These are phyloP conservation scores for Monochamus saltuarius DNA, from an alignment of 1,140 invertebrate genomes.

Conservation along the genomic window DNA sequence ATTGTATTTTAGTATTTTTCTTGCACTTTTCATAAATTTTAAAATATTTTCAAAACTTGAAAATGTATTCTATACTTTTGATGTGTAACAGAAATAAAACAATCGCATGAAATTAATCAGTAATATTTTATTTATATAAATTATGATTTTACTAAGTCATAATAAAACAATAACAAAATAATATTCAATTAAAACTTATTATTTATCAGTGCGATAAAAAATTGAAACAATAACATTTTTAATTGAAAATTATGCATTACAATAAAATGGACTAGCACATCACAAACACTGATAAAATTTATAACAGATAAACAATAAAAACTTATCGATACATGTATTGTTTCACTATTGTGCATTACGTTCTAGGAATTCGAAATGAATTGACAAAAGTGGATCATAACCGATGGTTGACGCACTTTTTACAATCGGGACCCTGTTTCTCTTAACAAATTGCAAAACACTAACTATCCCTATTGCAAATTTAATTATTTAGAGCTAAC, in stretches of 20 bases:
- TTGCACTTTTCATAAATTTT: too few species aligned
- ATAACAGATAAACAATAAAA: conserved; percentile 12
- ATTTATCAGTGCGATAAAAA: conserved; percentile 6
- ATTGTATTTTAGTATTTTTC: too few species aligned
- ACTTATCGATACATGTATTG: conserved; percentile 2
- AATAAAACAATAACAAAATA: conserved; percentile 36
- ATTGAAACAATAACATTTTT: conserved; percentile 18
- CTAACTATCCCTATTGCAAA: neutral
- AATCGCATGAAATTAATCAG: too few species aligned
- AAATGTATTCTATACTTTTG: too few species aligned
- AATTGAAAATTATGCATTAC: conserved; percentile 25
- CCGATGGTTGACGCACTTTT: neutral
- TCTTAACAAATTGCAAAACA: neutral
- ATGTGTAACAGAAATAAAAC: too few species aligned
- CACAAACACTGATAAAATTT: conserved; percentile 31
- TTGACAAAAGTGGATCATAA: conserved; percentile 4
- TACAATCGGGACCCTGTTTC: neutral
- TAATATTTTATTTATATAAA: too few species aligned
- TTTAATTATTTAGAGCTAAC: conserved; percentile 3
- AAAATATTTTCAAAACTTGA: too few species aligned
- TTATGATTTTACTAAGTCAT: neutral
- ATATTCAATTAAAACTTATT: conserved; percentile 29
- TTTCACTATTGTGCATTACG: too few species aligned
- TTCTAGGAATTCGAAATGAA: too few species aligned
- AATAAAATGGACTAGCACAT: conserved; percentile 30